phyloP scores from a whole-genome alignment of 2,113 vertebrate species.

The Albula glossodonta region DNA sequence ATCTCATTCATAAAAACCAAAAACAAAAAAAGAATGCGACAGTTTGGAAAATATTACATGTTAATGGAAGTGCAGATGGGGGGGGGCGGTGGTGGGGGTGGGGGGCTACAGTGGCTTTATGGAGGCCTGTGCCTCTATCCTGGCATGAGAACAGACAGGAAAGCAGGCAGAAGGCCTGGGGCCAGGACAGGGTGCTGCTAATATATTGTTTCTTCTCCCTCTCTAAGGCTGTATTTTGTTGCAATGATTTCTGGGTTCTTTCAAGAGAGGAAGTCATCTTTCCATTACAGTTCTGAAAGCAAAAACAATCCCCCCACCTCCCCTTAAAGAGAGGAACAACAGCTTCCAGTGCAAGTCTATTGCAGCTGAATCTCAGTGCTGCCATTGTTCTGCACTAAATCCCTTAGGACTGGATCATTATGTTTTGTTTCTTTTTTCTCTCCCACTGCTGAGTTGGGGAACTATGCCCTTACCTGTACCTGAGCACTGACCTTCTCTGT shows the following conservation, averaged over 20 bases:
- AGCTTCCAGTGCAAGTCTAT: slow-evolving; percentile 27
- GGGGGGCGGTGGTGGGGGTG: slow-evolving; percentile 45
- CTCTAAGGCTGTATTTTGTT: slow-evolving; percentile 34
- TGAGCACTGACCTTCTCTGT: neutral
- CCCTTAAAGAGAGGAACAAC: slow-evolving; percentile 54
- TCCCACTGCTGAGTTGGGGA: slow-evolving; percentile 31
- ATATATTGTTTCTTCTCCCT: slow-evolving; percentile 47
- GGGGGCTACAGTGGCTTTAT: slow-evolving; percentile 60
- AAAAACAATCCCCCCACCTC: slow-evolving; percentile 53
- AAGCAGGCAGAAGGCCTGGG: slow-evolving; percentile 17
- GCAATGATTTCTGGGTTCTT: slow-evolving; percentile 45
- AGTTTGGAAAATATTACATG: slow-evolving; percentile 57
- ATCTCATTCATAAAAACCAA: slow-evolving; percentile 15
- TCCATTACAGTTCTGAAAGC: slow-evolving; percentile 44
- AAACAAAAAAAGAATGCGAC: neutral
- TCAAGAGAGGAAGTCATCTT: slow-evolving; percentile 49
- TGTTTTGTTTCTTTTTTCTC: slow-evolving; percentile 27
- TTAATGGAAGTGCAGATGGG: slow-evolving; percentile 60
- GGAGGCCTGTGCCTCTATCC: slow-evolving; percentile 57
- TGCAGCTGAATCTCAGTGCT: slow-evolving; percentile 29
- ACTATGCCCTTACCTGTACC: slow-evolving; percentile 35
- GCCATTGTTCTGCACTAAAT: slow-evolving; percentile 53
- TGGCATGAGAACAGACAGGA: slow-evolving; percentile 39
- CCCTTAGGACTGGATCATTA: slow-evolving; percentile 51
- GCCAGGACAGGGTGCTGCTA: neutral